Conservation (phyloP, 2,888 invertebrate species). For the Chymomyza procnemis region DNA sequence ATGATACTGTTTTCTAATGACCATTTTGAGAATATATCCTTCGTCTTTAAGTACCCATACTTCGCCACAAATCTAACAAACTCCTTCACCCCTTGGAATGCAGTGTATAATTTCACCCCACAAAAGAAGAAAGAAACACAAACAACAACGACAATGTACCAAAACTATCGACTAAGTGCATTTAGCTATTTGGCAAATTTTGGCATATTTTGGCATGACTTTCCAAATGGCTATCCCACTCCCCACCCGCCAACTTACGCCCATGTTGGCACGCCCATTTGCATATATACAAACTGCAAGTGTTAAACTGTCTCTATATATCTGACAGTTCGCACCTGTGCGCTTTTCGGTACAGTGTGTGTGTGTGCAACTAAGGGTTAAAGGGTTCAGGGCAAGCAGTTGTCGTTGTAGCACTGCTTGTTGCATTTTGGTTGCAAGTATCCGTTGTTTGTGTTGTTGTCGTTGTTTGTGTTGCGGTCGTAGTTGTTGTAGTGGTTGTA, state of each 20-base stretch:
- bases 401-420: slow-evolving; percentile 22
- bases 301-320: background rate
- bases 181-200: slow-evolving; percentile 35
- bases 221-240: slow-evolving; percentile 9
- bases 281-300: background rate
- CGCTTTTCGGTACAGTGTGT: background rate
- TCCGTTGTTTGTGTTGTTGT: slow-evolving; percentile 34
- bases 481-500: slow-evolving; percentile 24
- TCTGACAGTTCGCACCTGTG: background rate
- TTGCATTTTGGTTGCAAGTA: slow-evolving; percentile 46
- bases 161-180: slow-evolving; percentile 51
- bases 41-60: too few relatives aligned
- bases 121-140: too few relatives aligned
- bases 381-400: background rate
- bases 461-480: background rate
- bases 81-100: too few relatives aligned
- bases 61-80: too few relatives aligned
- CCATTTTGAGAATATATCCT: too few relatives aligned
- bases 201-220: slow-evolving; percentile 46
- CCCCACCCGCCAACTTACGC: background rate
- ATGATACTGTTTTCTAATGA: too few relatives aligned
- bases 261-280: background rate
- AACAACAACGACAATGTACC: background rate
- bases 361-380: background rate
- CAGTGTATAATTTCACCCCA: background rate